A percentile compares a stretch with the other conserved stretches of the same genome.
Conservation (phyloP, 30 jellyfish, hydroid and myxozoan genomes). For the Mastigias papua region DNA sequence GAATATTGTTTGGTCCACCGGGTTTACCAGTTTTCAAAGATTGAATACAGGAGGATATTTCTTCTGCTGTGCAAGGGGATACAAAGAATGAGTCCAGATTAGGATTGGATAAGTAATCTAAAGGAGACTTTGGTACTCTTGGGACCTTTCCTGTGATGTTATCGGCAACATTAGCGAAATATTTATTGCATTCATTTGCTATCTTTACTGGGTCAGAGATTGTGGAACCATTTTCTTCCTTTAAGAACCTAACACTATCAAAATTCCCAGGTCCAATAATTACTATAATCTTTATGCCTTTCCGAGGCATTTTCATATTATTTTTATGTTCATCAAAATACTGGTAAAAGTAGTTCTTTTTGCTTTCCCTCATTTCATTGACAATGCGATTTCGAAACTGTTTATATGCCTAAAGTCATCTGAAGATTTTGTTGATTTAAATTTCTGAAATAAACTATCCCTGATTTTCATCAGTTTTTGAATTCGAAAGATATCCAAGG, state of each 20-base stretch:
- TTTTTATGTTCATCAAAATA: conserved; percentile 9
- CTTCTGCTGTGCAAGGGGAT: conserved; percentile 20
- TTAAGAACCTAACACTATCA: background rate
- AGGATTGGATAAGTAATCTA: conserved; percentile 1
- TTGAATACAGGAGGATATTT: background rate
- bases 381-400: conserved; percentile 12
- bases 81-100: background rate
- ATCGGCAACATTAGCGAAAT: conserved; percentile 19
- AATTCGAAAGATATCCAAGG: background rate
- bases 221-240: background rate
- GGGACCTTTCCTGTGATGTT: conserved; percentile 2
- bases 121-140: conserved; percentile 24
- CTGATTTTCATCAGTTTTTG: background rate
- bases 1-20: no score
- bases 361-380: no score
- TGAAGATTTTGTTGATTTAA: conserved; percentile 11
- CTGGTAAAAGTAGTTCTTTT: conserved; percentile 6
- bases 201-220: conserved; percentile 27
- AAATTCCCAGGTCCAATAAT: background rate
- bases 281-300: background rate
- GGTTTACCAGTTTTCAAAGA: background rate
- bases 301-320: conserved; percentile 16
- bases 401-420: background rate
- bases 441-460: background rate
- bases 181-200: conserved; percentile 23